Conservation (phyloP, 2,113 vertebrate species). For the Scytalopus superciliaris region DNA sequence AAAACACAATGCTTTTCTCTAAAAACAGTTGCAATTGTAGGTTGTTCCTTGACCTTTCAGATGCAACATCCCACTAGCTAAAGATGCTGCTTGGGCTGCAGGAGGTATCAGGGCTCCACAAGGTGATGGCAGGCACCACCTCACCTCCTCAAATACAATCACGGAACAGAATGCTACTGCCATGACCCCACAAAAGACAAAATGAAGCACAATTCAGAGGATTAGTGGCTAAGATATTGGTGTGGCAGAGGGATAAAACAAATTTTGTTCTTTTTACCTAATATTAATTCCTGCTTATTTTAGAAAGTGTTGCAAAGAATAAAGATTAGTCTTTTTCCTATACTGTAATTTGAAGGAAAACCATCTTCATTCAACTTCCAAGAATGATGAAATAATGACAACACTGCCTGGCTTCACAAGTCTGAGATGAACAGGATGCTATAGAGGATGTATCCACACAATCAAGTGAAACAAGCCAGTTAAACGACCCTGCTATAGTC, state of each 20-base stretch:
- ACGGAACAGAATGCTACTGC: background rate
- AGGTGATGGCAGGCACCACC: background rate
- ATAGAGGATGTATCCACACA: background rate
- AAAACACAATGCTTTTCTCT: background rate
- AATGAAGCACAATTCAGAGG: background rate
- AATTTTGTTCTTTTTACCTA: background rate
- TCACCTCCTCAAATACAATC: background rate
- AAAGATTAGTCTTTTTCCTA: background rate
- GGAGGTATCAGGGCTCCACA: accelerated
- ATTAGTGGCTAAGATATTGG: background rate
- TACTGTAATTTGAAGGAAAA: background rate
- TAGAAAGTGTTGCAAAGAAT: background rate
- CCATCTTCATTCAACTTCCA: background rate
- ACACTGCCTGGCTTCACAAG: background rate
- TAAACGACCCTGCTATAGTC: background rate
- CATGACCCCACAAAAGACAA: background rate
- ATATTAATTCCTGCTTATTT: background rate
- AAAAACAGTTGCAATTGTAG: background rate
- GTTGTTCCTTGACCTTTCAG: background rate
- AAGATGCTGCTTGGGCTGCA: background rate
- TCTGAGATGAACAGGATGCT: background rate
- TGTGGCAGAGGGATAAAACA: background rate
- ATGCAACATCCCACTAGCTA: background rate
- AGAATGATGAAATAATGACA: background rate
- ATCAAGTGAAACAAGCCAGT: background rate